Base-by-base conservation (phyloP, 2,113 vertebrate species). In the Piprites chloris region DNA sequence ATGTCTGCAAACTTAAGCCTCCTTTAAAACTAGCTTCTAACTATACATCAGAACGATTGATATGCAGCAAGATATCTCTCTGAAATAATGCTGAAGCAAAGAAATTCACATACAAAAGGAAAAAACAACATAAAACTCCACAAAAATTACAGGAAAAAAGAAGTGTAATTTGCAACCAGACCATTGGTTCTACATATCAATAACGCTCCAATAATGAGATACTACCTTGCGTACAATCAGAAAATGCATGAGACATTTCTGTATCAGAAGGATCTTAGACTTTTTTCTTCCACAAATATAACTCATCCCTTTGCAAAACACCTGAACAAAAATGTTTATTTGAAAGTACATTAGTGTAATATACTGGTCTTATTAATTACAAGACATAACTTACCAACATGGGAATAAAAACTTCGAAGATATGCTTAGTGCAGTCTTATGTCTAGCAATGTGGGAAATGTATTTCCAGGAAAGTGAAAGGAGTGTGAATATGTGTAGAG, bases 1-100 rank as follows among this genome's bases (percentile, higher is more conserved):
- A 75, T 69, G 22, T 76, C 89, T 95, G 46, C 81, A 93, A 95
- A 94, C 47, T 80, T 94, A 77, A 87, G 3, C 15, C 11, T 77
- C 30, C 78, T 87, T 84, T 47, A 85, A 96, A 88, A n/a, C 19
- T 82, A 30, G 3, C 15, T 94, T 89, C 41, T 82, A 87, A 86
- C 23, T 19, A 32, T 58, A 85, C 12, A 24, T 55, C 23, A 87
- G 53, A n/a, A n/a, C n/a, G n/a, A 42, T 72, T 49, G 15, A 76
- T 39, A 41, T 75, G 14, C 44, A 75, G 65, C 33, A 72, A 87
- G n/a, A 84, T 50, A 44, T 4, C 6, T 5, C 11, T 61, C 59
- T 79, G 32, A 84, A 93, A 85, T 68, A 23, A 26, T 14, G 7
- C 46, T 73, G 53, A 74, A 82, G 53, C 14, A 82, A 33, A 84